These are phyloP conservation scores for Plagiodera versicolora DNA, from an alignment of 2,888 invertebrate species.

Conservation along the genomic window DNA sequence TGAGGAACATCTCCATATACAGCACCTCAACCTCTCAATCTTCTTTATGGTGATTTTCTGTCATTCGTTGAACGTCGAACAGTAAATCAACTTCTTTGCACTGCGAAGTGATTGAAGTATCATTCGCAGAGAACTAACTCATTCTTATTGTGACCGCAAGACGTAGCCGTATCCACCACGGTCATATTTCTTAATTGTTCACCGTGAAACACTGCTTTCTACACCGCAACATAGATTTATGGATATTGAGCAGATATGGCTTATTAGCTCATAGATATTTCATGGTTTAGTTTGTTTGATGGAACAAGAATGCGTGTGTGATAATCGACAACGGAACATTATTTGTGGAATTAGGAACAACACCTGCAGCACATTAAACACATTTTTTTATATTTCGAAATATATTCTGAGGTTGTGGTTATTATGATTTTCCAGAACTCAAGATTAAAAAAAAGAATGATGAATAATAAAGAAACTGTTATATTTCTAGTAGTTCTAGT, in stretches of 20 bases:
- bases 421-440: no score
- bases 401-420: no score
- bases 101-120: not conserved
- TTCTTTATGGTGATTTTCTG: not conserved
- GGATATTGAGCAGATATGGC: not conserved
- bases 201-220: not conserved
- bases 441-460: no score
- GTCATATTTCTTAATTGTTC: not conserved
- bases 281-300: not conserved
- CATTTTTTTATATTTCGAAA: no score
- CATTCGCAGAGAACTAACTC: not conserved
- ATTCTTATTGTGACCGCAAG: not conserved
- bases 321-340: no score
- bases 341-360: no score
- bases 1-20: no score
- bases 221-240: not conserved
- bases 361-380: no score
- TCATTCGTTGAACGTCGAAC: not conserved
- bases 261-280: not conserved
- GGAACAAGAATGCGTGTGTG: no score
- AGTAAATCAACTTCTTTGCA: not conserved
- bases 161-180: not conserved
- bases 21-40: no score
- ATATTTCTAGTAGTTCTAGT: no score
- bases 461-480: no score